phyloP scores from a whole-genome alignment of 2,888 invertebrate genomes.

The Adelognathus sp. region DNA sequence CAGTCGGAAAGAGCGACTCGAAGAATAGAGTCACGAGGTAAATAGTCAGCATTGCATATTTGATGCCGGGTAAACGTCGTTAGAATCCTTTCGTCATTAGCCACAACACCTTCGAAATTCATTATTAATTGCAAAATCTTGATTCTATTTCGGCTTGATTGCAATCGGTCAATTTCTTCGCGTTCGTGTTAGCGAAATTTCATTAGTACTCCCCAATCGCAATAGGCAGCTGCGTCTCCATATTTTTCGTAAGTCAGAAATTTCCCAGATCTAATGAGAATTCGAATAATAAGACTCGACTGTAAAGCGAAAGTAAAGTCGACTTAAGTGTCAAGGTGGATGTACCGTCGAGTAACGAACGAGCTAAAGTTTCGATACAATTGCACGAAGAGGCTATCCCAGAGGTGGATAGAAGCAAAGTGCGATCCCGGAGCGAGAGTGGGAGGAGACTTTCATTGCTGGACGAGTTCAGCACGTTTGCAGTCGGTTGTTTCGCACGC shows the following conservation, averaged over 20 bases:
- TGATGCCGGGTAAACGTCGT: too few relatives aligned
- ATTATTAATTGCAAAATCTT: too few relatives aligned
- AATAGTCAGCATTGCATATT: too few relatives aligned
- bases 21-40: too few relatives aligned
- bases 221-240: neutral
- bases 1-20: too few relatives aligned
- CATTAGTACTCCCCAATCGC: neutral
- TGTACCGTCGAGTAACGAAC: slow-evolving; percentile 21
- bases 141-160: too few relatives aligned
- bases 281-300: neutral
- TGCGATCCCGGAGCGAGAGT: neutral
- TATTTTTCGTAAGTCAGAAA: neutral
- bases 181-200: neutral
- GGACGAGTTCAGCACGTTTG: slow-evolving; percentile 46
- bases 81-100: too few relatives aligned
- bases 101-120: too few relatives aligned
- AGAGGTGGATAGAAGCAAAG: neutral
- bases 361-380: slow-evolving; percentile 36
- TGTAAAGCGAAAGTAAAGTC: neutral
- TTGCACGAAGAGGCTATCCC: neutral
- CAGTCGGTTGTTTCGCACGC: slow-evolving; percentile 36
- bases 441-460: slow-evolving; percentile 34
- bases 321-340: neutral
- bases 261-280: neutral
- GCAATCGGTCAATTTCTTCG: too few relatives aligned